phyloP scores from a whole-genome alignment of 2,888 invertebrate species.

The Hyposoter didymator region DNA sequence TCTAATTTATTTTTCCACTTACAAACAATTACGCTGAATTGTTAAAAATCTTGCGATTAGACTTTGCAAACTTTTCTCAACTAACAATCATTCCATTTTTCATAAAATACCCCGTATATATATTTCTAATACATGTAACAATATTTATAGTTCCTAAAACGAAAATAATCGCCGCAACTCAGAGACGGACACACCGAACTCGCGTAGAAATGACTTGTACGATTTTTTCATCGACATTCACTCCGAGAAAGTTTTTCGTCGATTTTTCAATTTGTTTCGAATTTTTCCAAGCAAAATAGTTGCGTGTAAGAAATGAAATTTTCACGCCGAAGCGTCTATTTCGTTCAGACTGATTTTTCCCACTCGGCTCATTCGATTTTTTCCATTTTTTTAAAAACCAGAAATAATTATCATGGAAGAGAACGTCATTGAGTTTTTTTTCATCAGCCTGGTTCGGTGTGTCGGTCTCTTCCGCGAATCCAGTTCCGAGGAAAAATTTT shows the following conservation, averaged over 20 bases:
- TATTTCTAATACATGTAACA: slow-evolving; percentile 14
- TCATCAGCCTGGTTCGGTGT: neutral
- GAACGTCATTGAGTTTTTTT: neutral
- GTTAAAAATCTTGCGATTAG: neutral
- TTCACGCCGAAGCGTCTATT: too few species aligned
- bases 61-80: neutral
- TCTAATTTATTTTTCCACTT: neutral
- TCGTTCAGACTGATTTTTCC: neutral
- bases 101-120: slow-evolving; percentile 8
- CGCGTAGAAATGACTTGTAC: slow-evolving; percentile 3
- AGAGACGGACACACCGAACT: neutral
- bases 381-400: neutral
- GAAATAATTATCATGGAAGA: neutral
- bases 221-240: neutral
- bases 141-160: slow-evolving; percentile 58
- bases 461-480: slow-evolving; percentile 31
- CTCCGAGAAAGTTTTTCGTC: neutral
- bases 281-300: too few species aligned
- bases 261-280: neutral
- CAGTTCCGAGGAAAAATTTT: slow-evolving; percentile 41
- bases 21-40: neutral
- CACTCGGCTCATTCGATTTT: neutral
- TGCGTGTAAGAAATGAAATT: too few species aligned
- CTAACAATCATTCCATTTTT: slow-evolving; percentile 17
- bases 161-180: slow-evolving; percentile 29